Base-by-base conservation (phyloP, 2,797 vertebrate genomes). In the Hyperoplus lanceolatus region DNA sequence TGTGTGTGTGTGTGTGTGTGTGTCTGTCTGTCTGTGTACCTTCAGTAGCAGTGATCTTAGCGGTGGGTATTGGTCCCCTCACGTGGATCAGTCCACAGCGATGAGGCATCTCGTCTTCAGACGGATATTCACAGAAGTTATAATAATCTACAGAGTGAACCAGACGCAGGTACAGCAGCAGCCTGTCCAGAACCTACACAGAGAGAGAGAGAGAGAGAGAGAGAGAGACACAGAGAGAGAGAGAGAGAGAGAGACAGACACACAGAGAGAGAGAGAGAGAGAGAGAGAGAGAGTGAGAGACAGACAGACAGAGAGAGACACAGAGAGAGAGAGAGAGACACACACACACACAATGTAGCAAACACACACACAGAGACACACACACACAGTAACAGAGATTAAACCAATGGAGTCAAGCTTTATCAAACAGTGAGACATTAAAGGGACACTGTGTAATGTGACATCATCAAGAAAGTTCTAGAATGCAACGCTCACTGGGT, bases 101-200 rank as follows among this genome's bases (percentile, higher is more conserved):
- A 60, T 98, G 97, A 2, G 97, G 97, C 97, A 98, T 98, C 91
- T 98, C 97, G 3, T 98, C 97, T 90, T 98, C 97, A 0, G 95
- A 96, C 0, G 96, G 94, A 70, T 98, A 98, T 83, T 98, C 97
- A 3, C 97, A 97, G 68, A 94, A 96, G 91, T 97, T 98, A 58
- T 98, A 98, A 54, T 97, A 98, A 69, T 98, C 97, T 0, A 98
- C 93, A 0, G 97, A 97, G 87, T 98, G 97, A 0, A 98, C 97
- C 0, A 98, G 96, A 1, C 97, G 95, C 77, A 98, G 93, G 80
- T 98, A 98, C 0, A 97, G 93, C 5, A 98, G 94, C 2, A 98
- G 94, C 5, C 96, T 90, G 88, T 98, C 97, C 90, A 98, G 86
- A 48, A 98, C 97, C 97, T 97, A n/a, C 0, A 49, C 48, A 46